phyloP scores from a whole-genome alignment of 2,113 vertebrate genomes.

The Labeo rohita region DNA sequence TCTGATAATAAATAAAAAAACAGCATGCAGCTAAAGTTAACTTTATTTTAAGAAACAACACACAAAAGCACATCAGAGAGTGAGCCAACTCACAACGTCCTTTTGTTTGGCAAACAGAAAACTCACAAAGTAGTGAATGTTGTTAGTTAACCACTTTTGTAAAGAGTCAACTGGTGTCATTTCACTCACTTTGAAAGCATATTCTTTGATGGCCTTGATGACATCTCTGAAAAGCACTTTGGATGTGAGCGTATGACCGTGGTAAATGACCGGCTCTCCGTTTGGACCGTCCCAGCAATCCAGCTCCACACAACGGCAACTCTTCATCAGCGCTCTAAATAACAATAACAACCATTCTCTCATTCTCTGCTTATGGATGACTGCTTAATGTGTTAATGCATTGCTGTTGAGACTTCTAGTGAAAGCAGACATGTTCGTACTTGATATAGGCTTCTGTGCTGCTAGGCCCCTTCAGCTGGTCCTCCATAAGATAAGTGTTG shows the following conservation, averaged over 20 bases:
- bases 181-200: constrained; percentile 88
- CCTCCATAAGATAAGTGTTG: constrained; percentile 95
- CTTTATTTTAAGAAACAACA: not conserved
- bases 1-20: not conserved
- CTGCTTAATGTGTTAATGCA: not conserved
- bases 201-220: constrained; percentile 90
- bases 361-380: not conserved
- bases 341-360: not conserved
- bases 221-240: constrained; percentile 93
- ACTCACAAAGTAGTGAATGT: not conserved
- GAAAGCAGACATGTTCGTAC: constrained; percentile 65
- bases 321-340: constrained; percentile 88
- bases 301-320: constrained; percentile 95
- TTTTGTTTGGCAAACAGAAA: not conserved
- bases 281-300: constrained; percentile 94
- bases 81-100: no score
- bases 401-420: not conserved
- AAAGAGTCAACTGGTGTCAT: not conserved
- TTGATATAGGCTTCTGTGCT: constrained; percentile 96
- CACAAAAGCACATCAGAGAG: no score
- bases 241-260: constrained; percentile 95
- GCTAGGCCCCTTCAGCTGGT: constrained; percentile 93
- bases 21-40: not conserved
- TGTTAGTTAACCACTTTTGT: not conserved
- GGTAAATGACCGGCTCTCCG: constrained; percentile 90